Conservation (phyloP, 2,797 vertebrate genomes). For the Siniperca undulata region DNA sequence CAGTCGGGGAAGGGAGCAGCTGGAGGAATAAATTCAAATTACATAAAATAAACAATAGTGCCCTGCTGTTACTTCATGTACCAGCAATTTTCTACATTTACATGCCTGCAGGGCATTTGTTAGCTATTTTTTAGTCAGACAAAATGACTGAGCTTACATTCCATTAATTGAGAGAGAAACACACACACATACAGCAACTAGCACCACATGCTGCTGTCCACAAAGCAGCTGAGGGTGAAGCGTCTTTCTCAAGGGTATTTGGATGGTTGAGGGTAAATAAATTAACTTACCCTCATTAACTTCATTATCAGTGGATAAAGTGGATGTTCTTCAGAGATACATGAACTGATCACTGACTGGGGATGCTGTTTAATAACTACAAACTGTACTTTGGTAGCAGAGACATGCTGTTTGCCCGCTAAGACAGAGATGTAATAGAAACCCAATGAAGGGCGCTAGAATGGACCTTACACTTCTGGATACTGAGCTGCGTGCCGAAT, state of each 20-base stretch:
- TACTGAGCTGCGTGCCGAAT: background rate
- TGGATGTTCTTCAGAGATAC: constrained; percentile 14
- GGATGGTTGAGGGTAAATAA: constrained; percentile 23
- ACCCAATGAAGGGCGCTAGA: background rate
- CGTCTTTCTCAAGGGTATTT: constrained; percentile 1
- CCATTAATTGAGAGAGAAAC: constrained; percentile 8
- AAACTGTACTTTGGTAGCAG: background rate
- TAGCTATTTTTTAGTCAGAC: constrained; percentile 18
- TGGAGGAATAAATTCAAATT: constrained; percentile 25
- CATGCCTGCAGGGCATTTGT: constrained; percentile 30
- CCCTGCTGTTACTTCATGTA: constrained; percentile 17
- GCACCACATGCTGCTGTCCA: background rate
- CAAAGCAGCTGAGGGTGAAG: background rate
- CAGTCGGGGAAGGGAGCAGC: constrained; percentile 10
- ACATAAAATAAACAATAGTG: constrained; percentile 38
- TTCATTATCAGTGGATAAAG: constrained; percentile 20
- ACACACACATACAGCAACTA: constrained; percentile 1
- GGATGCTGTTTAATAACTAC: constrained; percentile 19
- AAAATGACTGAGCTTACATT: constrained; percentile 8
- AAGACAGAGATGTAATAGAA: background rate
- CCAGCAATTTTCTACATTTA: constrained; percentile 25
- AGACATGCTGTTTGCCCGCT: background rate
- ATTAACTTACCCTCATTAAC: background rate
- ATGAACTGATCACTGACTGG: constrained; percentile 7
- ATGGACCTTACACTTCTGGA: background rate